Evolutionary conservation across 2,888 invertebrate species (phyloP), one percentile per base, ranked within the genome.

Genomic region (Pterostichus niger): DNA sequence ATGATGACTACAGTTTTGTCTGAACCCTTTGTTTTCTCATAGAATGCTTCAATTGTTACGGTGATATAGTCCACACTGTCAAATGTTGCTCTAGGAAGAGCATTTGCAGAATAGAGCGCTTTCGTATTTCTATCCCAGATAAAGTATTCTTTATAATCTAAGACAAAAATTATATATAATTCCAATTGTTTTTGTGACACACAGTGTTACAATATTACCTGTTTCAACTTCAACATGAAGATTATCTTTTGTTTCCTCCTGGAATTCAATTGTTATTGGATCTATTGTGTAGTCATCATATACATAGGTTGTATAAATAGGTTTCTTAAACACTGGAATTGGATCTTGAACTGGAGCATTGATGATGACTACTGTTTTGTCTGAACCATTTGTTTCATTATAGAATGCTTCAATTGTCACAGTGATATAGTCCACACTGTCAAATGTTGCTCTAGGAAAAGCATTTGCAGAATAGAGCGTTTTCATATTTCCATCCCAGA

Each of bases 361-460:
- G 2, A 68, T 40, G 13, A 68, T 6, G 6, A 13, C 6, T 24
- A 24, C 24, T 24, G 24, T 24, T 24, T 24, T 24, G 24, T 24
- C 24, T 24, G 24, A 24, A 24, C 2, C 33, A 11, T 1, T 1
- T 7, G 6, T 5, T 11, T n/a, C 35, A 4, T 64, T n/a, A 13
- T 35, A 64, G 4, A 5, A 11, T 10, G 64, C 64, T 64, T 35
- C 64, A 40, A 64, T 35, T n/a, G 64, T 64, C 9, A 64, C 2
- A 10, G 17, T 11, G 11, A 64, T 35, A 13, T 35, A 64, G 9
- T 15, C 15, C 9, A 5, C 24, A 3, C 24, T 9, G 5, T 4
- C 9, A 15, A 9, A 24, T 24, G 1, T 24, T 24, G 1, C 24
- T 24, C 24, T 24, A 2, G 24, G 24, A 24, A 24, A 3, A 3